Evolutionary conservation across 2,113 vertebrate genomes (phyloP).

Genomic region (Tetraodon nigroviridis): DNA sequence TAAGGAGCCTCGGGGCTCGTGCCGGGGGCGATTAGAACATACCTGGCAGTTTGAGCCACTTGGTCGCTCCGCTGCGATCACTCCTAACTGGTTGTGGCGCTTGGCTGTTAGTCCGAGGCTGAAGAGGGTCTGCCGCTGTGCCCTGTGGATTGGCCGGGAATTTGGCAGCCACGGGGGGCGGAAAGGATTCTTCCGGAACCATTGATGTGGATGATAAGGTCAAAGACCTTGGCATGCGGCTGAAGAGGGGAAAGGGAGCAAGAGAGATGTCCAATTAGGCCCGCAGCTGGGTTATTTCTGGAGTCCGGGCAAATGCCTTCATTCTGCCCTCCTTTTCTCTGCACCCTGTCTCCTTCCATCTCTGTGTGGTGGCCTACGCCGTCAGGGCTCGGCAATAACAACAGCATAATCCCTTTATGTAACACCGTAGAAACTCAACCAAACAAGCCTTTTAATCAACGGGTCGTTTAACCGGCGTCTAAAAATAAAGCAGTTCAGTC

Average conservation of each 20-base stretch:
- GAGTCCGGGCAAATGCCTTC: constrained; percentile 53
- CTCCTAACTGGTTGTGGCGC: constrained; percentile 69
- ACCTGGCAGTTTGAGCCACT: constrained; percentile 72
- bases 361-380: constrained; percentile 39
- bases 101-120: constrained; percentile 65
- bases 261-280: constrained; percentile 72
- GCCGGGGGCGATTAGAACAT: constrained; percentile 66
- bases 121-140: constrained; percentile 69
- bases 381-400: constrained; percentile 54
- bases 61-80: constrained; percentile 65
- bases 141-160: constrained; percentile 57
- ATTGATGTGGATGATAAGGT: constrained; percentile 77
- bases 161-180: constrained; percentile 64
- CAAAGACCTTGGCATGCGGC: constrained; percentile 72
- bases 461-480: constrained; percentile 45
- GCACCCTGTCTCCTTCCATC: constrained; percentile 32
- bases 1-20: constrained; percentile 59
- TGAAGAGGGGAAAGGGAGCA: constrained; percentile 62
- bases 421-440: constrained; percentile 54
- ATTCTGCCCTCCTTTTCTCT: constrained; percentile 42
- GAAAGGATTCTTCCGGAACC: constrained; percentile 78
- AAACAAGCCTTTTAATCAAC: constrained; percentile 57
- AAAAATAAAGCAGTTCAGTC: constrained; percentile 57
- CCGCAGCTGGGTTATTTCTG: constrained; percentile 69
- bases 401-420: constrained; percentile 74